Evolutionary conservation across 2,113 vertebrate genomes (phyloP).

Genomic region (Calidris pugnax): DNA sequence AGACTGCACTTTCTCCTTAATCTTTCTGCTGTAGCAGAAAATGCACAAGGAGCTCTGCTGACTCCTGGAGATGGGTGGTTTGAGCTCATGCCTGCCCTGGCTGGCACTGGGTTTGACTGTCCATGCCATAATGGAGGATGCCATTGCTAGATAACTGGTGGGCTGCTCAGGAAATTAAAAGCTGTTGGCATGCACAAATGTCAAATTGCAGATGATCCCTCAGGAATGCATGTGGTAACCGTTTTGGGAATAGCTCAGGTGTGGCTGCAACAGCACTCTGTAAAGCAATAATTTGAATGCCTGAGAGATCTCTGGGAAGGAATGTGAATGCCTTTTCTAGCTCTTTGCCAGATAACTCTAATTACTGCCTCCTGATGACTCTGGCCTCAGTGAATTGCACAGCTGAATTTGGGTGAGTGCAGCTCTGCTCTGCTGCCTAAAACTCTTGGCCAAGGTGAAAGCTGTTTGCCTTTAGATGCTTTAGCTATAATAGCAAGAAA

Average conservation of each 20-base stretch:
- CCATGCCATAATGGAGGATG: rapidly evolving
- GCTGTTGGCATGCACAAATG: not conserved
- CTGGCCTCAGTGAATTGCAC: not conserved
- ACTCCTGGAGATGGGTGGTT: not conserved
- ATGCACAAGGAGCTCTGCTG: not conserved
- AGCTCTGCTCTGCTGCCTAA: not conserved
- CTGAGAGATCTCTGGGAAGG: conserved; percentile 20
- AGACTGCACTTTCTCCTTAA: not conserved
- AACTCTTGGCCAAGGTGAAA: not conserved
- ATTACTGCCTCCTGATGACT: not conserved
- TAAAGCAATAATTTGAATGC: conserved; percentile 19
- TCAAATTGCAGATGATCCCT: not conserved
- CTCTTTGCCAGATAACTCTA: not conserved
- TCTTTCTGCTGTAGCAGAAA: not conserved
- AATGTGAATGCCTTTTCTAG: conserved; percentile 1
- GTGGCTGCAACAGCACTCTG: not conserved
- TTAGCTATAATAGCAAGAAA: not conserved
- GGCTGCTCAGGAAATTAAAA: not conserved
- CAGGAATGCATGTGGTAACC: not conserved
- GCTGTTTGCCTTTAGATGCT: not conserved
- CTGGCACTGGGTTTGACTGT: not conserved
- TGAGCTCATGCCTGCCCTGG: not conserved
- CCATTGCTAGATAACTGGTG: not conserved
- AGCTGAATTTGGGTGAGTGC: conserved; percentile 16
- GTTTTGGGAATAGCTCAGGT: conserved; percentile 24